Evolutionary conservation across 2,888 invertebrate genomes (phyloP).

Genomic region (Diachrysia chrysitis): DNA sequence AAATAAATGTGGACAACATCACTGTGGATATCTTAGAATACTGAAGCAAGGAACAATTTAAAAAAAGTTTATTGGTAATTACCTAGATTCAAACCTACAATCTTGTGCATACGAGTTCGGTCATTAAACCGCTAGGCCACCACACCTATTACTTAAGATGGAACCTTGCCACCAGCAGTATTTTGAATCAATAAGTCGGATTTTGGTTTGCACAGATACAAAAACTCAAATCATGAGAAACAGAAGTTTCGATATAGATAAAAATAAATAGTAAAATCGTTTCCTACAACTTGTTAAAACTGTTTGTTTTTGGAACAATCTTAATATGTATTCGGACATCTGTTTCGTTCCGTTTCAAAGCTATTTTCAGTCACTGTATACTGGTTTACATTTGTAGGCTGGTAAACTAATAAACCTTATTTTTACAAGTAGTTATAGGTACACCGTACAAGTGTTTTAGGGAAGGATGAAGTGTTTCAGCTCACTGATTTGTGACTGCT

Average conservation of each 20-base stretch:
- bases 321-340: conserved; percentile 28
- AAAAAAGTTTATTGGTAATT: no score
- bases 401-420: conserved; percentile 4
- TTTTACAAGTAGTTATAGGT: background rate
- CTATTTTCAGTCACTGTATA: conserved; percentile 4
- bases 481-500: background rate
- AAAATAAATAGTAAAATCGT: conserved; percentile 34
- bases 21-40: no score
- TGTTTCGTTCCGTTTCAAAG: conserved; percentile 17
- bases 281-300: conserved; percentile 16
- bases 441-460: background rate
- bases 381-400: conserved; percentile 2
- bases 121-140: no score
- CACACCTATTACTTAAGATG: no score
- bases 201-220: no score
- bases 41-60: no score
- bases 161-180: no score
- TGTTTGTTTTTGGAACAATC: conserved; percentile 35
- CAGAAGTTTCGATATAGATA: conserved; percentile 7
- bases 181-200: no score
- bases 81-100: no score
- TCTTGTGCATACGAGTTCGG: no score
- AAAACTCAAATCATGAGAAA: conserved; percentile 7
- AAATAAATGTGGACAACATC: no score
- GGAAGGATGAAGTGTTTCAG: background rate